A percentile compares a stretch with the other conserved stretches of the same genome.
These are phyloP conservation scores for Drosophila serrata DNA, from an alignment of 1,140 invertebrate species.

Conservation along the genomic window DNA sequence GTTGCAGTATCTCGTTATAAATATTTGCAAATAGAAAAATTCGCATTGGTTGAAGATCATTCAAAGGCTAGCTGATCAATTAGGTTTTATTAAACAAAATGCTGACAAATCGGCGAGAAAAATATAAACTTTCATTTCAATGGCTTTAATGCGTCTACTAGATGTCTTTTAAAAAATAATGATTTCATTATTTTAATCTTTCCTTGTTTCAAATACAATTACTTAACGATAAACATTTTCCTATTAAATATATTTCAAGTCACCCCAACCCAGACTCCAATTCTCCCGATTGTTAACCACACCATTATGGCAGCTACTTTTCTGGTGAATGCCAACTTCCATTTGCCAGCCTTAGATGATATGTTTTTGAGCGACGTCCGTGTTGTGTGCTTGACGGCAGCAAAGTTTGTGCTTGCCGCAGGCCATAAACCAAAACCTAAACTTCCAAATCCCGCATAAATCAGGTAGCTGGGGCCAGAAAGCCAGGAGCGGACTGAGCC, in stretches of 20 bases:
- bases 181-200: not conserved
- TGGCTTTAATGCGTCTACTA: no score
- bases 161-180: not conserved
- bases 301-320: not conserved
- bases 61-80: no score
- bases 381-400: slow-evolving; percentile 33
- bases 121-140: no score
- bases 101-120: no score
- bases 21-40: not conserved
- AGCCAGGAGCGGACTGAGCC: not conserved
- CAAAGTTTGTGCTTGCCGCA: slow-evolving; percentile 46
- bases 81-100: no score
- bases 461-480: slow-evolving; percentile 6
- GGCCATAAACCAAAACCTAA: slow-evolving; percentile 61
- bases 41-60: not conserved
- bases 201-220: not conserved
- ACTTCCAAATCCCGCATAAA: slow-evolving; percentile 58
- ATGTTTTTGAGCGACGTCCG: slow-evolving; percentile 25
- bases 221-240: not conserved
- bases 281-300: slow-evolving; percentile 4
- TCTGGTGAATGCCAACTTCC: not conserved
- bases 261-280: not conserved
- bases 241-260: not conserved
- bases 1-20: not conserved
- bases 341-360: slow-evolving; percentile 16